These are phyloP conservation scores for Tragelaphus oryx DNA, from an alignment of 2,797 vertebrate genomes.

Conservation along the genomic window DNA sequence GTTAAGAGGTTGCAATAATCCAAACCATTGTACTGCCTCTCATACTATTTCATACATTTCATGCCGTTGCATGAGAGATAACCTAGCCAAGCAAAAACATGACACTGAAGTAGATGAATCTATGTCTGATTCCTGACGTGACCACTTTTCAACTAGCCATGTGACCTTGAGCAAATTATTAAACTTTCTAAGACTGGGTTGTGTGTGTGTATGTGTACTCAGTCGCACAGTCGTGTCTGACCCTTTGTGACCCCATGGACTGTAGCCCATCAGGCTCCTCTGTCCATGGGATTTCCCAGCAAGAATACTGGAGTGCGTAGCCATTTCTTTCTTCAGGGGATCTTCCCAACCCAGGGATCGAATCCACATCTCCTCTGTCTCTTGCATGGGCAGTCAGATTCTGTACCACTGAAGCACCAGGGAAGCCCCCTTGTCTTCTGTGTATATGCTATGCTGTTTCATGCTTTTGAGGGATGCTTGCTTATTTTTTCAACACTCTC, in stretches of 20 bases:
- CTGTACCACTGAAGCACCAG: neutral
- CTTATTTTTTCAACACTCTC: neutral
- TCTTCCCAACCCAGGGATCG: neutral
- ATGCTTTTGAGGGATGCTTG: neutral
- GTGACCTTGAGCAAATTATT: conserved; percentile 26
- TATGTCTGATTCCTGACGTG: neutral
- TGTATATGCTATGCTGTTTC: neutral
- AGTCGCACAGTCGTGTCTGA: neutral
- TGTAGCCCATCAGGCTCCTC: neutral
- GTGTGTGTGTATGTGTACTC: neutral
- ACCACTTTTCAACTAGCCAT: neutral
- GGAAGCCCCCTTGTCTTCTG: neutral
- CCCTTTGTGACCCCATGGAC: neutral
- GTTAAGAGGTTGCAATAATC: neutral
- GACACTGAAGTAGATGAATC: neutral
- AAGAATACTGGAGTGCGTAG: neutral
- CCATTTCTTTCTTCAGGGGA: neutral
- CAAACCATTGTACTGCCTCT: neutral
- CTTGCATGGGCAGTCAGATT: neutral
- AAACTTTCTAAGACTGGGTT: conserved; percentile 22
- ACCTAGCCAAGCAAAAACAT: neutral
- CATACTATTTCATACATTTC: neutral
- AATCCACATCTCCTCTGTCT: neutral
- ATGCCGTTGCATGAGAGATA: neutral
- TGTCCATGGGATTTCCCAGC: neutral